Evolutionary conservation across 2,888 invertebrate species (phyloP), one percentile per base, ranked within the genome.

Genomic region (Calliscelio sp.): DNA sequence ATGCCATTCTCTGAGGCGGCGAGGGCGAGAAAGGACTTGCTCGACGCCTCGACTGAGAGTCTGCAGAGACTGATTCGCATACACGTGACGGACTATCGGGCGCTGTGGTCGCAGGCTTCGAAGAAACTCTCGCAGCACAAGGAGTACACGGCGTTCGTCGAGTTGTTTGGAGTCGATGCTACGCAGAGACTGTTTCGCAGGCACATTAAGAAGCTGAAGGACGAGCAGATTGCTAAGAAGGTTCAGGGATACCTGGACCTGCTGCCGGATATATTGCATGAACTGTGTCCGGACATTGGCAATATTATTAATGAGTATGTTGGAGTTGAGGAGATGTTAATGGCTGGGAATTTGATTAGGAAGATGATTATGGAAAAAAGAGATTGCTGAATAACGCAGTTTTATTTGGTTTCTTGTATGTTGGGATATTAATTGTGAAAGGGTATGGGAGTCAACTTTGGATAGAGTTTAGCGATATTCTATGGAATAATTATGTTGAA

Each of bases 31-130:
- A 97, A 98, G 91, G 99, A 99, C 93, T 95, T 98, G 20, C 93
- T 98, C 89, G 98, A 98, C 91, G 96, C 96, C 51, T 97, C 98
- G 2, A 97, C 97, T 0, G 98, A 99, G 92, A 97, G 98, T 0
- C 97, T 98, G 90, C 97, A 97, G 81, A 95, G 97, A 90, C 95
- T 99, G 38, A 97, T 99, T 86, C 95, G 97, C 86, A 95, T 96
- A 90, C 97, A 97, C 91, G 96, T 97, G 10, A 96, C 96, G 49
- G 97, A 96, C 92, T 97, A 94, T 93, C 96, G 97, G 90, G 97
- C 97, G 85, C 94, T 97, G 88, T 98, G 98, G 98, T 97, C 97
- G 41, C 96, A 97, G 88, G 96, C 97, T 11, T 96, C 96, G 86
- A 97, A 98, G 93, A 96, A 97, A 93, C 94, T 99, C 81, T 96